phyloP scores from a whole-genome alignment of 2,797 vertebrate species.

The Urocyon cinereoargenteus region DNA sequence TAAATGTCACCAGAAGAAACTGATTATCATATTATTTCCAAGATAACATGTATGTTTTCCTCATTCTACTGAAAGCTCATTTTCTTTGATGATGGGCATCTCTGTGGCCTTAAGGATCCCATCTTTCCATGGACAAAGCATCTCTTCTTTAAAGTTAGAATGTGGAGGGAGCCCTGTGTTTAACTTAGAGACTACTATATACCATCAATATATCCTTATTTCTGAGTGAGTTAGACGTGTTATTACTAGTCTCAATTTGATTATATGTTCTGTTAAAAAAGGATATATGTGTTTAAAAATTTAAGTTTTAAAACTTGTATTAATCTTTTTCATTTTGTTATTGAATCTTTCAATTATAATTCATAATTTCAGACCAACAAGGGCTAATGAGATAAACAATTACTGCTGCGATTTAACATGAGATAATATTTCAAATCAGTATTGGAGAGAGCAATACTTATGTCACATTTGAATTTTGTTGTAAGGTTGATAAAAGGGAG shows the following conservation, averaged over 20 bases:
- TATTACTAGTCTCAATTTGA: neutral
- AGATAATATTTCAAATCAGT: conserved; percentile 24
- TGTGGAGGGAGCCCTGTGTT: neutral
- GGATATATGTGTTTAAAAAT: neutral
- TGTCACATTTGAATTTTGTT: neutral
- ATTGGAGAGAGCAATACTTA: conserved; percentile 32
- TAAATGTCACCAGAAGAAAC: neutral
- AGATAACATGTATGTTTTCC: neutral
- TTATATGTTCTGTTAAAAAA: neutral
- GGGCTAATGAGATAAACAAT: neutral
- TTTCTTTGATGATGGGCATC: neutral
- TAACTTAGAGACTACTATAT: neutral
- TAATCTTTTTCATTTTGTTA: conserved; percentile 43
- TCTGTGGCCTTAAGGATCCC: neutral
- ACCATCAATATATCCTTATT: neutral
- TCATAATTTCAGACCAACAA: neutral
- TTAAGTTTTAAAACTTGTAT: neutral
- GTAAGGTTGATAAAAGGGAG: neutral
- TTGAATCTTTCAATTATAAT: conserved; percentile 4
- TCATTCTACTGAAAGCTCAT: neutral
- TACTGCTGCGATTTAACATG: neutral
- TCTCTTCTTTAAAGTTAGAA: neutral
- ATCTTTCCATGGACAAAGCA: neutral
- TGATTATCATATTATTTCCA: neutral
- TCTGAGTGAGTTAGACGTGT: neutral